Percentiles rank a stretch among this genome's conserved stretches.
These are phyloP conservation scores for Probosciger aterrimus DNA, from an alignment of 2,113 vertebrate genomes.

Conservation along the genomic window DNA sequence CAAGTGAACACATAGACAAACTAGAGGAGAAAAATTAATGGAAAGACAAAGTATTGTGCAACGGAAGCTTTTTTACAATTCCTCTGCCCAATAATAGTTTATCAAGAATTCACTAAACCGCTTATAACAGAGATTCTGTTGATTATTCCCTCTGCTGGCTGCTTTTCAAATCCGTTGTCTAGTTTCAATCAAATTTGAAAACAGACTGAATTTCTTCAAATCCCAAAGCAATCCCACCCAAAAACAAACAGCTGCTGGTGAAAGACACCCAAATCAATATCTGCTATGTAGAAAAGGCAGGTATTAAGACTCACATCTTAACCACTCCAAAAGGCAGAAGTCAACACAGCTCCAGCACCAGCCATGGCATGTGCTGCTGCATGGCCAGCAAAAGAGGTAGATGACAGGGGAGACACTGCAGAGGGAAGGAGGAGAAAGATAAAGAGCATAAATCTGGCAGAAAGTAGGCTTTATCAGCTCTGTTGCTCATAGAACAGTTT, in stretches of 20 bases:
- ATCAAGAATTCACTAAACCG: not conserved
- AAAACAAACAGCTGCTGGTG: not conserved
- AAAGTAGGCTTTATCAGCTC: not conserved
- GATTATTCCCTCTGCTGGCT: not conserved
- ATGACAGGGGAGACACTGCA: conserved; percentile 37
- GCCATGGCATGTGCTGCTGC: conserved; percentile 26
- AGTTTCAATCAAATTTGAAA: not conserved
- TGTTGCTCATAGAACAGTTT: not conserved
- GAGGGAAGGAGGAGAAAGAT: conserved; percentile 51
- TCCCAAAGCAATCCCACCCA: not conserved
- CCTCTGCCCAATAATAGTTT: not conserved
- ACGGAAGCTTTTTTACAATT: not conserved
- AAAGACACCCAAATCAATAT: not conserved
- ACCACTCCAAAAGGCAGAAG: conserved; percentile 47
- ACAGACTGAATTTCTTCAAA: not conserved
- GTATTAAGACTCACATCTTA: conserved; percentile 54
- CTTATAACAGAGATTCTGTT: not conserved
- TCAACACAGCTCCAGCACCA: conserved; percentile 39
- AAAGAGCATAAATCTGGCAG: not conserved
- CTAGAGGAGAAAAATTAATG: not conserved
- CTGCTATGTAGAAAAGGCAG: conserved; percentile 5
- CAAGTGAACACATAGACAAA: not conserved
- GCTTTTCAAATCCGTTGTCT: not conserved
- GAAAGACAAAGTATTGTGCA: not conserved
- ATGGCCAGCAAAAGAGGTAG: conserved; percentile 28